phyloP scores from a whole-genome alignment of 2,888 invertebrate genomes.

The Leucophenga maculata region DNA sequence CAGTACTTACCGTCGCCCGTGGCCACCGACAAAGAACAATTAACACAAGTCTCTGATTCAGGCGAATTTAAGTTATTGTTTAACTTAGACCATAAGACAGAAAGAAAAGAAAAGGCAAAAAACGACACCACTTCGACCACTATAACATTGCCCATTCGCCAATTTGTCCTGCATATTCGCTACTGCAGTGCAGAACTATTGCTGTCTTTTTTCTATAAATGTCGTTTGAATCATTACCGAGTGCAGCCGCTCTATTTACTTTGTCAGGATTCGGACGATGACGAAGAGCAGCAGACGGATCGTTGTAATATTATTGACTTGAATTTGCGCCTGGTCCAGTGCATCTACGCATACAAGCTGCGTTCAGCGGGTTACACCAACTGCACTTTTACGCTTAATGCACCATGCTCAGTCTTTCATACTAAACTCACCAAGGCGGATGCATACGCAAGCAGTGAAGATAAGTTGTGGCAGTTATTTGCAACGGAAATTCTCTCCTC shows the following conservation, averaged over 20 bases:
- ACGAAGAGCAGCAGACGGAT: constrained; percentile 72
- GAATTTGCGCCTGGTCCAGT: constrained; percentile 86
- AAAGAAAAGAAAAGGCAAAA: neutral
- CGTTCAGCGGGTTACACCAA: constrained; percentile 79
- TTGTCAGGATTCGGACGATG: constrained; percentile 75
- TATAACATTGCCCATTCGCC: no score
- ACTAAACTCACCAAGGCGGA: constrained; percentile 81
- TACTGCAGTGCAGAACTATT: constrained; percentile 50
- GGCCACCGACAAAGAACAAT: constrained; percentile 32
- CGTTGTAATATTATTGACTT: constrained; percentile 84
- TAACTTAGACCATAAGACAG: constrained; percentile 45
- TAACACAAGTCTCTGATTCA: constrained; percentile 45
- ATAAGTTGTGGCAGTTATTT: constrained; percentile 86
- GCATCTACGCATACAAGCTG: constrained; percentile 89
- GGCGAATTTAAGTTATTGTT: constrained; percentile 67
- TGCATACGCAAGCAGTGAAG: constrained; percentile 82
- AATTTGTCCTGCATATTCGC: constrained; percentile 41
- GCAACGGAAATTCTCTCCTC: constrained; percentile 88
- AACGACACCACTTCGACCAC: no score
- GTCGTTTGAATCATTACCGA: constrained; percentile 44
- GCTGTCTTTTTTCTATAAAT: constrained; percentile 48
- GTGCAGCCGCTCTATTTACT: constrained; percentile 85
- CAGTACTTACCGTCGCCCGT: no score
- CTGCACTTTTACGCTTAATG: constrained; percentile 87
- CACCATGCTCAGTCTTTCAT: constrained; percentile 82